Evolutionary conservation across 2,113 vertebrate species (phyloP).

Genomic region (Speoplatyrhinus poulsoni): DNA sequence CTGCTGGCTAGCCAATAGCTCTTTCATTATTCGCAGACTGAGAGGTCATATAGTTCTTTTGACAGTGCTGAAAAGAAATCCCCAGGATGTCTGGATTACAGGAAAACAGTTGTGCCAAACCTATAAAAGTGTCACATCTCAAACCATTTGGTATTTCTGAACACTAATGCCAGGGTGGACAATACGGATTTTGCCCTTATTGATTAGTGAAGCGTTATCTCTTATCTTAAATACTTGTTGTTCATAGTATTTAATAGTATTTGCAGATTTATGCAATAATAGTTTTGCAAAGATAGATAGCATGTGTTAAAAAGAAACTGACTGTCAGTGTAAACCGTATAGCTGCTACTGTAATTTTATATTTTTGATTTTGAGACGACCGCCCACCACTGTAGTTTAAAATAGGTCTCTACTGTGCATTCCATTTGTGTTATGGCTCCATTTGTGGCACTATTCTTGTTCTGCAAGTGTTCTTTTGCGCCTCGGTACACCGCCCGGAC

Average conservation of each 20-base stretch:
- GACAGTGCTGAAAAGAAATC: neutral
- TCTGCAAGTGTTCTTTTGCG: slow-evolving; percentile 31
- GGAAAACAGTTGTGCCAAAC: neutral
- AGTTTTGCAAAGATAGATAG: too few relatives aligned
- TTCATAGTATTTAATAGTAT: too few relatives aligned
- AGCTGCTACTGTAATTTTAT: neutral
- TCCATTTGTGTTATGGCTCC: slow-evolving; percentile 5
- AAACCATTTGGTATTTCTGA: neutral
- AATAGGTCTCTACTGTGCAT: slow-evolving; percentile 10
- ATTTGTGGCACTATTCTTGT: slow-evolving; percentile 21
- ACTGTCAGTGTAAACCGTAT: too few relatives aligned
- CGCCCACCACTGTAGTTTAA: slow-evolving; percentile 6
- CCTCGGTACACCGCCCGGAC: neutral
- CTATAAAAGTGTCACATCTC: neutral
- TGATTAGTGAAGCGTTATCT: neutral
- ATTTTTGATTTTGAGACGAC: slow-evolving; percentile 6
- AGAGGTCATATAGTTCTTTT: neutral
- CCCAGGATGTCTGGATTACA: neutral
- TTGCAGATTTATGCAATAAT: too few relatives aligned
- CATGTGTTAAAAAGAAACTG: too few relatives aligned
- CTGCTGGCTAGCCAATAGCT: neutral
- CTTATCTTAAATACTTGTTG: too few relatives aligned
- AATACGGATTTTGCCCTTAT: neutral
- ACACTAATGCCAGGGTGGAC: neutral
- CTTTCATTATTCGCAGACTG: neutral